phyloP scores from a whole-genome alignment of 1,140 invertebrate genomes.

The Wasmannia auropunctata region DNA sequence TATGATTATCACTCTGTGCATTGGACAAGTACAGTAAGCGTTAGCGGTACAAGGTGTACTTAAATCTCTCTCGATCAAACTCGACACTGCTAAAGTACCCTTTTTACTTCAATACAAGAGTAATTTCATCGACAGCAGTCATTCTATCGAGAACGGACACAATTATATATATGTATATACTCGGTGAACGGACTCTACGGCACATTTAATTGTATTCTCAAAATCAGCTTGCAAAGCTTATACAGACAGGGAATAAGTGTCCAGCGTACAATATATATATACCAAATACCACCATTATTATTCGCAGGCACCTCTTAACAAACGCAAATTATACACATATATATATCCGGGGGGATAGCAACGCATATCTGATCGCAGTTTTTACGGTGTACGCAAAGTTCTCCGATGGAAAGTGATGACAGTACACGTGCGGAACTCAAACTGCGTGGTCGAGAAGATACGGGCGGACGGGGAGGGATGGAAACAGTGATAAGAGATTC shows the following conservation, averaged over 20 bases:
- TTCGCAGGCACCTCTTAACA: constrained; percentile 4
- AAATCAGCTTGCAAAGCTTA: constrained; percentile 5
- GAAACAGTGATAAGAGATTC: constrained; percentile 55
- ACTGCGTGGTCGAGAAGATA: constrained; percentile 53
- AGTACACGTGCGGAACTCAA: constrained; percentile 14
- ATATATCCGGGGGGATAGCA: neutral
- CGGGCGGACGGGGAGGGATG: neutral
- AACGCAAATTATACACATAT: constrained; percentile 20
- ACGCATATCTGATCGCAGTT: neutral
- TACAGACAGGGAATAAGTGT: neutral
- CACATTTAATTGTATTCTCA: neutral
- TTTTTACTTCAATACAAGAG: neutral
- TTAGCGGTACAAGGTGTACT: constrained; percentile 14
- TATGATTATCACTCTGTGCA: constrained; percentile 36
- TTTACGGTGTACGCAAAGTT: constrained; percentile 21
- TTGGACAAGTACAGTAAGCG: constrained; percentile 41
- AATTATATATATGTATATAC: too few relatives aligned
- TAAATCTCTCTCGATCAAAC: constrained; percentile 23
- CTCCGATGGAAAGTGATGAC: constrained; percentile 26
- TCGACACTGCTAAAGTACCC: constrained; percentile 3
- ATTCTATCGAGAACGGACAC: constrained; percentile 69
- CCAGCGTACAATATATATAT: neutral
- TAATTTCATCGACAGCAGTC: constrained; percentile 26
- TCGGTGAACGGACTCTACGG: constrained; percentile 22
- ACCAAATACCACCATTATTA: constrained; percentile 12